A percentile compares a stretch with the other conserved stretches of the same genome.
Conservation (phyloP, 2,888 invertebrate species). For the Scaptomyza parva region DNA sequence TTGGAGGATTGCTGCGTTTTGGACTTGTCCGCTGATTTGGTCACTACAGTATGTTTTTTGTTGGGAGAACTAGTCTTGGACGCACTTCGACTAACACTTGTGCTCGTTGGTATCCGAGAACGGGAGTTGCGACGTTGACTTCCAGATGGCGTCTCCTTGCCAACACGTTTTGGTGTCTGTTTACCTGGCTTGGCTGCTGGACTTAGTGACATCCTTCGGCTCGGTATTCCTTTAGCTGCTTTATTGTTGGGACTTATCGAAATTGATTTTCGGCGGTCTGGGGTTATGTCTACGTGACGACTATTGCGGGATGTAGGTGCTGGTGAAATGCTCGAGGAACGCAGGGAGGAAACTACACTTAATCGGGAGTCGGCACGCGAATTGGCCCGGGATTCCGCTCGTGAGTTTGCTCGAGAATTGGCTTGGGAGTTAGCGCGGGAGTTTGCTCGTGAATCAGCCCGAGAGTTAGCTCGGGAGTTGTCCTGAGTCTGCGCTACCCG, state of each 20-base stretch:
- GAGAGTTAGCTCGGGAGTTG: slow-evolving; percentile 49
- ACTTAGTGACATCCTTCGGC: slow-evolving; percentile 75
- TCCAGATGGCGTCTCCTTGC: slow-evolving; percentile 26
- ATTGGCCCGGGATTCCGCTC: slow-evolving; percentile 67
- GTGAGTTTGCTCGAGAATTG: slow-evolving; percentile 70
- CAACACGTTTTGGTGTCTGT: slow-evolving; percentile 21
- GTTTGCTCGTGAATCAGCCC: slow-evolving; percentile 41
- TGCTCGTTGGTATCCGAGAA: slow-evolving; percentile 79
- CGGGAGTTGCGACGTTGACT: slow-evolving; percentile 57
- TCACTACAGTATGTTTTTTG: slow-evolving; percentile 24
- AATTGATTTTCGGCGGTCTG: slow-evolving; percentile 75
- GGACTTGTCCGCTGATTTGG: slow-evolving; percentile 42
- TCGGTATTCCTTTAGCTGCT: slow-evolving; percentile 14
- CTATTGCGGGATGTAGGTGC: slow-evolving; percentile 59
- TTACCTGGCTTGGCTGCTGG: slow-evolving; percentile 50
- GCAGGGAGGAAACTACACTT: slow-evolving; percentile 71
- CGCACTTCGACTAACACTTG: slow-evolving; percentile 21
- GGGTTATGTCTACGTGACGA: slow-evolving; percentile 50
- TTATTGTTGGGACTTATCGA: slow-evolving; percentile 74
- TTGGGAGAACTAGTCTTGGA: slow-evolving; percentile 49
- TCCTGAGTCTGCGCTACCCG: slow-evolving; percentile 75
- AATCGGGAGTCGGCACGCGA: slow-evolving; percentile 72
- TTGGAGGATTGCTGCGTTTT: slow-evolving; percentile 20
- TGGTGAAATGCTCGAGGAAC: slow-evolving; percentile 71
- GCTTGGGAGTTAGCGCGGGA: slow-evolving; percentile 39